Evolutionary conservation across 1,140 invertebrate genomes (phyloP).

Genomic region (Scaptomyza pallida): DNA sequence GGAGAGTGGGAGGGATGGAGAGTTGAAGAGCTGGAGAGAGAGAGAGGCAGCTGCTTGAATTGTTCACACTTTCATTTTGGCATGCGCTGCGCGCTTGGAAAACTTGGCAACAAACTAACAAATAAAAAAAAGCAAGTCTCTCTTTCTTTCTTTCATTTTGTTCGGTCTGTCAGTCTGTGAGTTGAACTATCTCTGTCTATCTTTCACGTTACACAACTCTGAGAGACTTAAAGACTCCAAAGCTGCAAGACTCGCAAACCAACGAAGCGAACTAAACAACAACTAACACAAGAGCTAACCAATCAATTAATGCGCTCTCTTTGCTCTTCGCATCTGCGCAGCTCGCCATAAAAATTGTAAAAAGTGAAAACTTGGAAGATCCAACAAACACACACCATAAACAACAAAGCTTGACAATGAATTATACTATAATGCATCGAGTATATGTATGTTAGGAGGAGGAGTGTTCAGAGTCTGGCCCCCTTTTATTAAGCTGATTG

Average conservation of each 20-base stretch:
- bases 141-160: not conserved
- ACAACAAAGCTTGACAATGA: constrained; percentile 30
- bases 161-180: not conserved
- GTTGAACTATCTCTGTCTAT: not conserved
- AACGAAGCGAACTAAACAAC: constrained; percentile 42
- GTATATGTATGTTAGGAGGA: constrained; percentile 8
- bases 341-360: constrained; percentile 15
- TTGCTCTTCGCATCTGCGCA: constrained; percentile 20
- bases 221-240: too few relatives aligned
- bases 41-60: constrained; percentile 30
- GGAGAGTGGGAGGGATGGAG: too few relatives aligned
- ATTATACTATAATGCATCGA: constrained; percentile 26
- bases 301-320: constrained; percentile 51
- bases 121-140: constrained; percentile 35
- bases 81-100: constrained; percentile 42
- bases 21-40: not conserved
- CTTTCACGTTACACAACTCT: constrained; percentile 42
- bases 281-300: constrained; percentile 26
- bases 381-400: constrained; percentile 7
- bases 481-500: constrained; percentile 12
- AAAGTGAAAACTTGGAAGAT: constrained; percentile 45
- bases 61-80: constrained; percentile 76
- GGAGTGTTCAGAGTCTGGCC: constrained; percentile 4
- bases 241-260: constrained; percentile 19
- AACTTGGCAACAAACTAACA: constrained; percentile 35